These are phyloP conservation scores for Chymomyza fuscimana DNA, from an alignment of 2,888 invertebrate genomes.

Conservation along the genomic window DNA sequence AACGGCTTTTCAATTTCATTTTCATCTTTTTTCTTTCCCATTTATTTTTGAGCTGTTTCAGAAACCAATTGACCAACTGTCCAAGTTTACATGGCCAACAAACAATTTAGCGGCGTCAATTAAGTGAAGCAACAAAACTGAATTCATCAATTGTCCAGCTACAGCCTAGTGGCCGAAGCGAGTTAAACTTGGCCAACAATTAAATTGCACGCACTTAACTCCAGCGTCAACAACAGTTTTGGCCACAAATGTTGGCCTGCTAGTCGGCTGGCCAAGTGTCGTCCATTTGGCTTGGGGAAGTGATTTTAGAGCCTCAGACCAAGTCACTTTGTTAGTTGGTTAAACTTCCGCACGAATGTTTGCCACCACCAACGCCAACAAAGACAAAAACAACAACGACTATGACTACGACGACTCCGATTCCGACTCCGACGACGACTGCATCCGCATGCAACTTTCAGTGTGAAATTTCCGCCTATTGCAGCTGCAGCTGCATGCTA, in stretches of 20 bases:
- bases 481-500: slow-evolving; percentile 43
- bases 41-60: slow-evolving; percentile 2
- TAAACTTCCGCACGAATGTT: slow-evolving; percentile 60
- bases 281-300: slow-evolving; percentile 23
- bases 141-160: slow-evolving; percentile 29
- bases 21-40: not conserved
- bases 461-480: slow-evolving; percentile 67
- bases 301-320: slow-evolving; percentile 27
- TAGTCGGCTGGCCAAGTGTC: slow-evolving; percentile 19
- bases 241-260: slow-evolving; percentile 51
- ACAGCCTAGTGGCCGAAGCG: slow-evolving; percentile 2
- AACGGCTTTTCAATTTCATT: not conserved
- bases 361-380: slow-evolving; percentile 6
- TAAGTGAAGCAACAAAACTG: slow-evolving; percentile 31
- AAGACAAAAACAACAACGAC: slow-evolving; percentile 15
- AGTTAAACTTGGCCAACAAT: slow-evolving; percentile 40
- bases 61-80: slow-evolving; percentile 69
- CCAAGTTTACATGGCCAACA: slow-evolving; percentile 49
- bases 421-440: slow-evolving; percentile 35
- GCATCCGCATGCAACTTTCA: slow-evolving; percentile 66
- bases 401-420: slow-evolving; percentile 7
- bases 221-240: slow-evolving; percentile 50
- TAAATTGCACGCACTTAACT: slow-evolving; percentile 45
- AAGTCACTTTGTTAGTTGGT: slow-evolving; percentile 61
- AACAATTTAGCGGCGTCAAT: slow-evolving; percentile 45